Evolutionary conservation across 2,113 vertebrate species (phyloP), one percentile per base, ranked within the genome.

Genomic region (Psilopsiagon aurifrons): DNA sequence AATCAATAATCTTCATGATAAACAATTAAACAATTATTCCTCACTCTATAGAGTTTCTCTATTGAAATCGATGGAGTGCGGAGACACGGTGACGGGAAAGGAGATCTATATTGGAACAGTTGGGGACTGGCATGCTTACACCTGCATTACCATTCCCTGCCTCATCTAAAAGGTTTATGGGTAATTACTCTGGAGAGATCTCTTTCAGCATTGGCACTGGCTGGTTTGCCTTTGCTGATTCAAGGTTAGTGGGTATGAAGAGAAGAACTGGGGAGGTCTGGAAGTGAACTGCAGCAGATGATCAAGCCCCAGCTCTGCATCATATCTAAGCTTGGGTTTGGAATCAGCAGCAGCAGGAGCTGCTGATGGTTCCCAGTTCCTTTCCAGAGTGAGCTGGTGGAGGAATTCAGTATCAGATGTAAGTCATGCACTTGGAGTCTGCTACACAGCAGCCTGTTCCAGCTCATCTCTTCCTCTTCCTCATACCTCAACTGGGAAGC

Each of bases 11-110:
- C 92, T 90, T 95, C 97, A 97, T 95, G 97, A 98, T 97, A 97
- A 98, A 98, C 98, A 98, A 98, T 97, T 98, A 98, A 98, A 98
- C 98, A 98, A 98, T 98, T 98, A 98, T 97, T 97, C 95, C 97
- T 98, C 95, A 97, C 97, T 94, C 94, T 95, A 41, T 95, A 90
- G 98, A 97, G 96, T 97, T 96, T 91, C 95, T 97, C 94, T 91
- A 74, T 96, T 95, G 95, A 92, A 97, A 97, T 98, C 88, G 19
- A 97, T 97, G 95, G 90, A 90, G 85, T 69, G 70, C 51, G 3
- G 95, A 96, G 95, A 55, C 16, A 11, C 13, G 4, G 88, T 55
- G 68, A 91, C 10, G 46, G 93, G 57, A 62, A 49, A 27, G 81
- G 66, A 41, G 84, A 79, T 82, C 80, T 80, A 8, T 31, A 73